Conservation (phyloP, 2,797 vertebrate genomes). For the Hapalemur alaotrensis region DNA sequence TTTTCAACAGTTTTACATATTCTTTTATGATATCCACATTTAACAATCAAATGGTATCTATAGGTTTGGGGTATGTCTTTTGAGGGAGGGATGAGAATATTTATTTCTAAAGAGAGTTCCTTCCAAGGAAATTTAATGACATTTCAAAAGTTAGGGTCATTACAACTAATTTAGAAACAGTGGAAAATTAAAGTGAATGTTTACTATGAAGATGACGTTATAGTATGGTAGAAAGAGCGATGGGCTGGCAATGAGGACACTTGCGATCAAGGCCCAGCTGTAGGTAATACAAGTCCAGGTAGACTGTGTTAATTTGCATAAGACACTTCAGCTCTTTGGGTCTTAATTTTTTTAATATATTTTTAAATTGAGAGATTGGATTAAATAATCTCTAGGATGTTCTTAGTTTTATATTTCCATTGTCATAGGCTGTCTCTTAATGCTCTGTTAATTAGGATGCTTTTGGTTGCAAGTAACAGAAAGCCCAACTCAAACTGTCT, state of each 20-base stretch:
- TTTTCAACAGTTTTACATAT: slow-evolving; percentile 74
- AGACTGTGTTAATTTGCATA: not conserved
- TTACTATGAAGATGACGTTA: not conserved
- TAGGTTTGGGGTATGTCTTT: slow-evolving; percentile 49
- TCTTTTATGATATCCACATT: slow-evolving; percentile 63
- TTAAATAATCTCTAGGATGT: not conserved
- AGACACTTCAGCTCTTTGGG: not conserved
- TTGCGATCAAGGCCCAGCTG: not conserved
- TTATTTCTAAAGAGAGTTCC: slow-evolving; percentile 66
- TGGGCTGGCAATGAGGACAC: not conserved
- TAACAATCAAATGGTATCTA: slow-evolving; percentile 60
- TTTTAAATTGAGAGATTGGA: not conserved
- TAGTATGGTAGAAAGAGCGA: not conserved
- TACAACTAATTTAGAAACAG: not conserved
- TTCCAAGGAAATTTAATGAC: slow-evolving; percentile 58
- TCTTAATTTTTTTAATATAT: not conserved
- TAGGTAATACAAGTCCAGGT: not conserved
- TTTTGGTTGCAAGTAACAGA: slow-evolving; percentile 25
- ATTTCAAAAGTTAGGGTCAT: slow-evolving; percentile 54
- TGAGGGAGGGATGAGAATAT: slow-evolving; percentile 26
- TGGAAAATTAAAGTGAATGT: slow-evolving; percentile 1
- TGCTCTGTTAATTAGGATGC: not conserved
- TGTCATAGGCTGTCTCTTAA: not conserved
- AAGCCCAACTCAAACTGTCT: not conserved
- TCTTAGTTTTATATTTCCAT: not conserved